Evolutionary conservation across 2,797 vertebrate species (phyloP), one percentile per base, ranked within the genome.

Genomic region (Ctenopoma multispine): DNA sequence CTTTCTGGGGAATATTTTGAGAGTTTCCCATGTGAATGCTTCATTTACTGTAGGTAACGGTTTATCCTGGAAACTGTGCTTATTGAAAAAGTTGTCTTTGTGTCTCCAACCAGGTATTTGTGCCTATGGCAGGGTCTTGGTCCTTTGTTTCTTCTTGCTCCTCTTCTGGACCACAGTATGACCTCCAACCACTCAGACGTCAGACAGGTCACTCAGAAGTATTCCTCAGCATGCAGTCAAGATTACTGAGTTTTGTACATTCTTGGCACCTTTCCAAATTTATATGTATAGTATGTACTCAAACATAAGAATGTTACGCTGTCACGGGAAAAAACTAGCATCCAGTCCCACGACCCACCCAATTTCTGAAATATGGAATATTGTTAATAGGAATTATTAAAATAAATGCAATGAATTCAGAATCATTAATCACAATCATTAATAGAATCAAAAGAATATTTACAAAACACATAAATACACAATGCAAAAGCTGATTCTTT

Each of bases 41-140:
- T 75, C 63, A 57, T 80, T 58, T 67, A 10, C 44, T 47, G 44
- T 47, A 67, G 74, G 63, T 79, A 71, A 62, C 8, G 90, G 84
- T 89, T 92, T 85, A 81, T 75, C 63, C 72, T 87, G 69, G 71
- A 87, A 53, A 69, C 69, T 57, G 56, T 49, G 70, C 77, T 89
- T 92, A 82, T 84, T 87, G 88, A 80, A 83, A 41, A 87, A 82
- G 63, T 70, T 68, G 65, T 58, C 69, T 90, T 90, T 84, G 87
- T 90, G 63, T 88, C 46, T 81, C 47, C 67, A 72, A 43, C 56
- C 84, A 89, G 87, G 85, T 90, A 77, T 91, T 74, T 79, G 66
- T 80, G 86, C 83, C 87, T 79, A 63, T 90, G 85, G 87, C 82
- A 69, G 74, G 74, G 79, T 84, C 71, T 70, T 63, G 56, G 65